Evolutionary conservation across 2,113 vertebrate genomes (phyloP).

Genomic region (Phrynocephalus versicolor): DNA sequence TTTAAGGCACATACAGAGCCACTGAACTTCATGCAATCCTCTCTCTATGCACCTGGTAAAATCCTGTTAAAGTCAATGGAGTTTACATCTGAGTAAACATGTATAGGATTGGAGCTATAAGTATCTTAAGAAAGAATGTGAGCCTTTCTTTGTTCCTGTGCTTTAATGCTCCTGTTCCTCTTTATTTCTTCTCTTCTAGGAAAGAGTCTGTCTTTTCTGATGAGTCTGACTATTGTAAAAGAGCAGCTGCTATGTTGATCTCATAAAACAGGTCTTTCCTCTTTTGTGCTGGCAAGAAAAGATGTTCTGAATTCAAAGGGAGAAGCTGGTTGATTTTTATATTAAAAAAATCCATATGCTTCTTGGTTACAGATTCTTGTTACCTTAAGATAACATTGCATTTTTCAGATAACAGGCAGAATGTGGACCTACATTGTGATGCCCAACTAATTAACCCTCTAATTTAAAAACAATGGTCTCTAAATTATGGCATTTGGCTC

Average conservation of each 20-base stretch:
- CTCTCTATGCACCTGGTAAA: not conserved
- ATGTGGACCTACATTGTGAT: constrained; percentile 45
- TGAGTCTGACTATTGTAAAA: not conserved
- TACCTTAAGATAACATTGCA: constrained; percentile 37
- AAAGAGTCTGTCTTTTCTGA: not conserved
- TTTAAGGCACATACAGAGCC: not conserved
- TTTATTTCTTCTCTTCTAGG: not conserved
- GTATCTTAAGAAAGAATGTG: not conserved
- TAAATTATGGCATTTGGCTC: constrained; percentile 54
- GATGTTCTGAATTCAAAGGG: constrained; percentile 24
- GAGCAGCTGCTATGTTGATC: not conserved
- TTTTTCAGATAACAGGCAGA: constrained; percentile 27
- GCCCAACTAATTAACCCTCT: constrained; percentile 62
- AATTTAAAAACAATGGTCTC: constrained; percentile 53
- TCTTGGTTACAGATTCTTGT: not conserved
- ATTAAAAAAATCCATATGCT: not conserved
- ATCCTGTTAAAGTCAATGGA: not conserved
- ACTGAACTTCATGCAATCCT: not conserved
- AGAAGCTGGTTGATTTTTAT: constrained; percentile 11
- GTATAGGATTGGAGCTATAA: not conserved
- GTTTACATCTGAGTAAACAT: not conserved
- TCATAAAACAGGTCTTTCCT: not conserved
- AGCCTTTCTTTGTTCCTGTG: not conserved
- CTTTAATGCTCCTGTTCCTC: not conserved
- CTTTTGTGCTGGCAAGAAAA: constrained; percentile 4